Evolutionary conservation across 2,113 vertebrate genomes (phyloP).

Genomic region (Larimichthys polyactis): DNA sequence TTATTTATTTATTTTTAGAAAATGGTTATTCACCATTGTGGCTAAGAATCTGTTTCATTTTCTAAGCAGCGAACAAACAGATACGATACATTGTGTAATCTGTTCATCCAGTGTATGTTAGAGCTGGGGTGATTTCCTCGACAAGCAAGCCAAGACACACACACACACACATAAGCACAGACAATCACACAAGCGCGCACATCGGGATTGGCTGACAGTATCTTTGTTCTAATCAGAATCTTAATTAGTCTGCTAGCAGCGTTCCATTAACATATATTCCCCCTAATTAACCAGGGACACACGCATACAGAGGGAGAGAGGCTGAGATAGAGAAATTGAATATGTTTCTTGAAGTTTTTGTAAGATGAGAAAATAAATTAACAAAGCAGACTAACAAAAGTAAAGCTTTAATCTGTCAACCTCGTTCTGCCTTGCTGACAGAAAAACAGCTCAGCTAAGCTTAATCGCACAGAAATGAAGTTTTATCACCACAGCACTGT

Average conservation of each 20-base stretch:
- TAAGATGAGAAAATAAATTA: conserved; percentile 61
- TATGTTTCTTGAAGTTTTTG: conserved; percentile 64
- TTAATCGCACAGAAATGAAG: neutral
- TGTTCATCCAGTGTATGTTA: conserved; percentile 31
- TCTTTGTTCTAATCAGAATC: conserved; percentile 84
- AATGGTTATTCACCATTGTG: conserved; percentile 21
- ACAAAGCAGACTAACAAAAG: conserved; percentile 45
- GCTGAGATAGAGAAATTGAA: conserved; percentile 54
- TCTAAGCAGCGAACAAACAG: conserved; percentile 19
- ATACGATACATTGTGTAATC: conserved; percentile 36
- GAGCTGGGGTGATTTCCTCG: conserved; percentile 51
- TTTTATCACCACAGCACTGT: neutral
- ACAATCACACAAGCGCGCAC: conserved; percentile 41
- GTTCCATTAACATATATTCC: conserved; percentile 84
- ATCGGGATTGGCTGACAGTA: conserved; percentile 71
- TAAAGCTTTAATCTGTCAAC: conserved; percentile 36
- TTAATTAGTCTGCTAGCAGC: conserved; percentile 85
- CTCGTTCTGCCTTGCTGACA: conserved; percentile 10
- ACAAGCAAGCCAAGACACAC: conserved; percentile 56
- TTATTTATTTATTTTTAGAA: neutral
- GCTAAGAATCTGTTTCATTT: conserved; percentile 39
- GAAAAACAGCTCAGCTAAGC: conserved; percentile 1
- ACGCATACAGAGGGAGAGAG: conserved; percentile 40
- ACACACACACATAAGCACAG: conserved; percentile 41
- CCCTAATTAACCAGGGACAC: conserved; percentile 78